A percentile compares a stretch with the other conserved stretches of the same genome.
Evolutionary conservation across 37 sponge, comb jelly and placozoan species (phyloP).

Genomic region (Geodia barretti): DNA sequence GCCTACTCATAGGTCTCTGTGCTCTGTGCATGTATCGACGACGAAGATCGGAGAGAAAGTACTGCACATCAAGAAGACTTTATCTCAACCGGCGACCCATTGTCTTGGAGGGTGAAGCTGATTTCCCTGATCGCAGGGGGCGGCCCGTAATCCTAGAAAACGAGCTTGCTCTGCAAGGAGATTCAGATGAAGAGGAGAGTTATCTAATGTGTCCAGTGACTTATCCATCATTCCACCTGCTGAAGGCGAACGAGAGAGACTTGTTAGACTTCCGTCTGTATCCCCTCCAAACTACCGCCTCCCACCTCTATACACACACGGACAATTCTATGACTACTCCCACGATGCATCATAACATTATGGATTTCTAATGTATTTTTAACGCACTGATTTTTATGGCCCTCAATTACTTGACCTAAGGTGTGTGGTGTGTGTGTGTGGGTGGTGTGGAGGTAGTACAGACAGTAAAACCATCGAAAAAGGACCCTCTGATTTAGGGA

Average conservation of each 20-base stretch:
- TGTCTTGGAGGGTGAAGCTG: slow-evolving; percentile 38
- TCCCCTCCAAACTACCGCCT: slow-evolving; percentile 23
- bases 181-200: background rate
- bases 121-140: slow-evolving; percentile 13
- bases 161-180: slow-evolving; percentile 7
- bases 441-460: background rate
- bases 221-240: background rate
- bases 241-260: background rate
- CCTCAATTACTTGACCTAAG: background rate
- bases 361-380: too few species aligned
- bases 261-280: background rate
- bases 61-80: background rate
- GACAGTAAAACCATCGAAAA: too few species aligned
- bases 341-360: too few species aligned
- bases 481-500: too few species aligned
- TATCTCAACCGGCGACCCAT: slow-evolving; percentile 29
- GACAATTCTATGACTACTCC: background rate
- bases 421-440: background rate
- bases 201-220: background rate
- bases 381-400: background rate
- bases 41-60: slow-evolving; percentile 13
- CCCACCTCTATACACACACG: background rate
- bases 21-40: slow-evolving; percentile 30
- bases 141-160: slow-evolving; percentile 18
- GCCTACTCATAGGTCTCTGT: slow-evolving; percentile 14